phyloP scores from a whole-genome alignment of 2,888 invertebrate species.

The Perithous albicinctus region DNA sequence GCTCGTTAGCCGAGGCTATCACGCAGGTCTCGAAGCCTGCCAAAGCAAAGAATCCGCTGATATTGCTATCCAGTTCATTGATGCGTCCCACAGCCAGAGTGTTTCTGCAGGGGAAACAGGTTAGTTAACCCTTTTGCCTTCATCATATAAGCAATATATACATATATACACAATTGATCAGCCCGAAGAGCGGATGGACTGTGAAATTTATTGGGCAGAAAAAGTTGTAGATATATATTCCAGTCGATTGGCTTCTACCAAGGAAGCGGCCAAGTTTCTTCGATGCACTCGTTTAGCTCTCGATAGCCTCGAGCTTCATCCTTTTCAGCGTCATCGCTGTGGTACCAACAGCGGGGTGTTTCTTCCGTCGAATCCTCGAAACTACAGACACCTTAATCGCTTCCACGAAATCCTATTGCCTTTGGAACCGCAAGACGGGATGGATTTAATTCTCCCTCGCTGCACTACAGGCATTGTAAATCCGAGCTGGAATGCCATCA shows the following conservation, averaged over 20 bases:
- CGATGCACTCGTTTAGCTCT: background rate
- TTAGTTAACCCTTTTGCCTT: background rate
- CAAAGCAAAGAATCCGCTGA: constrained; percentile 65
- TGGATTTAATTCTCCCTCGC: constrained; percentile 47
- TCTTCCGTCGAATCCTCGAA: constrained; percentile 52
- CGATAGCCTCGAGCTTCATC: background rate
- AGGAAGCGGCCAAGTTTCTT: background rate
- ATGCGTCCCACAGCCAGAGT: constrained; percentile 29
- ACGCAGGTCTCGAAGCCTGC: constrained; percentile 69
- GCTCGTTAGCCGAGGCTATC: constrained; percentile 70
- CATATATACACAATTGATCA: background rate
- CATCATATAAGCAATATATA: background rate
- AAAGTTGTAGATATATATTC: background rate
- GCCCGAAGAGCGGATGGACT: constrained; percentile 2
- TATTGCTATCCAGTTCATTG: constrained; percentile 28
- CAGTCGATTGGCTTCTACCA: background rate
- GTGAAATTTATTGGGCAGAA: constrained; percentile 8
- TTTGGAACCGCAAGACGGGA: constrained; percentile 19
- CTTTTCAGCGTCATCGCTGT: background rate
- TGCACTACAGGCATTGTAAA: constrained; percentile 30
- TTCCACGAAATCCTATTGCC: constrained; percentile 63
- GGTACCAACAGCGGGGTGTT: background rate
- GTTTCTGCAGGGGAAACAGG: background rate
- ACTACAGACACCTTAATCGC: constrained; percentile 64
- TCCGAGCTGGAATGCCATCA: background rate